Evolutionary conservation across 2,797 vertebrate genomes (phyloP).

Genomic region (Xerus rutilus): DNA sequence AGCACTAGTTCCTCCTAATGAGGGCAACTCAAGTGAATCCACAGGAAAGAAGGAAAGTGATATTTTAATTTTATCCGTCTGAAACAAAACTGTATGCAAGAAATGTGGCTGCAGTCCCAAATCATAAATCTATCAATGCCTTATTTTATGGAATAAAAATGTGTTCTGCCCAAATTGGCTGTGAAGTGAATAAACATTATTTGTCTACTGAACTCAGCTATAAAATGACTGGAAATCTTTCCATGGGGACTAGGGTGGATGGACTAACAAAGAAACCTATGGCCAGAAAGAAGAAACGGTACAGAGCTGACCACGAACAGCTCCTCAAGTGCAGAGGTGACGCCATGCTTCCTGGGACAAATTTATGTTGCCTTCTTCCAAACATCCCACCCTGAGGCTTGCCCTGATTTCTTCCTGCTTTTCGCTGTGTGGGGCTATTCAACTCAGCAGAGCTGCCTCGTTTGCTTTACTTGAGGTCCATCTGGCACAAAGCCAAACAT

Average conservation of each 20-base stretch:
- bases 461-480: conserved; percentile 17
- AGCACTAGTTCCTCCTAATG: neutral
- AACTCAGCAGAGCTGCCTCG: neutral
- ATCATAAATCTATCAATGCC: neutral
- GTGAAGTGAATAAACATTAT: conserved; percentile 67
- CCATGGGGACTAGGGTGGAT: neutral
- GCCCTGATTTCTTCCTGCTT: neutral
- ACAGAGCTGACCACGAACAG: neutral
- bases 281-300: neutral
- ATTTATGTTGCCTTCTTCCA: neutral
- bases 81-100: neutral
- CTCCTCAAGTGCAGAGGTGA: too few species aligned
- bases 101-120: neutral
- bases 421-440: neutral
- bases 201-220: conserved; percentile 66
- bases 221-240: conserved; percentile 64
- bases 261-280: neutral
- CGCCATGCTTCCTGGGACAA: fast-evolving
- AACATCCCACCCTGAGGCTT: neutral
- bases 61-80: conserved; percentile 52
- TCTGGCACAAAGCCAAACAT: neutral
- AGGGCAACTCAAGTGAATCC: conserved; percentile 64
- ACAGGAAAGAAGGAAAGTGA: conserved; percentile 39
- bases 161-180: conserved; percentile 68
- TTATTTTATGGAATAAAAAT: conserved; percentile 57